Evolutionary conservation across 2,888 invertebrate genomes (phyloP), one percentile per base, ranked within the genome.

Genomic region (Temnothorax unifasciatus): DNA sequence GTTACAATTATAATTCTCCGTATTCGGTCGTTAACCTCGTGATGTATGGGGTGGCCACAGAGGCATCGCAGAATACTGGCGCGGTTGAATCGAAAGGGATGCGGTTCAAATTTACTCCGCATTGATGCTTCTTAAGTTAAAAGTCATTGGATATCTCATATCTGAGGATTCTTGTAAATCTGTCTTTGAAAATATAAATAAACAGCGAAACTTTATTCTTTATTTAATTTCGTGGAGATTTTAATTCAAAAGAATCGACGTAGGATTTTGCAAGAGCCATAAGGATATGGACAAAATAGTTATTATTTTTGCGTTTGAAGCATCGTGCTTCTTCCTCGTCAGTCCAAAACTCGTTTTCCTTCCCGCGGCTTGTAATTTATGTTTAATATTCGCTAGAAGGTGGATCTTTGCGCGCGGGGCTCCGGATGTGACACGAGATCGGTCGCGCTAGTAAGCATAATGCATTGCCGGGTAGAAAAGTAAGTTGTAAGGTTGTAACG

Each of bases 1-100:
- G 54, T 77, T 77, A 77, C 57, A 77, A 68, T 77, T 77, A 77
- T 77, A 77, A 77, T 77, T 68, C 57, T n/a, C 68, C n/a, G 41
- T 13, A 44, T n/a, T 18, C 68, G 77, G 68, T 68, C 68, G 54
- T 77, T 77, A 68, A 77, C 77, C 44, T 21, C 15, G 44, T 68
- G 57, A 52, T 41, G 25, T 18, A 25, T 8, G 13, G 5, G 8
- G 4, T 29, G 54, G 8, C 54, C 15, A 25, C 29, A 13, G 5
- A 41, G 41, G 4, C 18, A 8, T 3, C 25, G 18, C n/a, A 5
- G 13, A 41, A 66, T 13, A 52, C 1, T 1, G 8, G 4, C 29
- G 11, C 44, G 11, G 18, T 6, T 25, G 8, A 29, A 44, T 44
- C 13, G 47, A 75, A 34, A n/a, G 3, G 29, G 21, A 44, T 34